phyloP scores from a whole-genome alignment of 2,888 invertebrate species.

The Ornithoptera alexandrae region DNA sequence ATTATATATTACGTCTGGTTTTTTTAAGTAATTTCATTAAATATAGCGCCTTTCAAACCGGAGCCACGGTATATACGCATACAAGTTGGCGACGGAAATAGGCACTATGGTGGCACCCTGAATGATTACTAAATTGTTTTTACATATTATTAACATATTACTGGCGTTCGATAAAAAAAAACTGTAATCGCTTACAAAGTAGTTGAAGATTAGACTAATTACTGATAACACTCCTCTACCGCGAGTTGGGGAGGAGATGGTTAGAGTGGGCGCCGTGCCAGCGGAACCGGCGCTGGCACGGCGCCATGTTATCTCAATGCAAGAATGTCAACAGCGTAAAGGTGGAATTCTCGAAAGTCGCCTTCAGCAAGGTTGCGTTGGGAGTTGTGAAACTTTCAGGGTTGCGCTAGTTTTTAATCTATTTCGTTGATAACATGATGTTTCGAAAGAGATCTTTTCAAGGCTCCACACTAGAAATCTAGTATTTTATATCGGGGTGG shows the following conservation, averaged over 20 bases:
- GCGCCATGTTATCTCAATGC: slow-evolving; percentile 19
- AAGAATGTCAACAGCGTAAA: slow-evolving; percentile 28
- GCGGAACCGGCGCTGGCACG: slow-evolving; percentile 12
- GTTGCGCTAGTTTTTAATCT: slow-evolving; percentile 6
- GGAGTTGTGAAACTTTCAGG: slow-evolving; percentile 1
- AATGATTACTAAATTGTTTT: too few species aligned
- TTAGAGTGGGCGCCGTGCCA: slow-evolving; percentile 11
- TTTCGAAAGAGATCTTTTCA: not conserved
- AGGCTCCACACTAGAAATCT: not conserved
- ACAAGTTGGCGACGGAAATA: too few species aligned
- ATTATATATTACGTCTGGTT: too few species aligned
- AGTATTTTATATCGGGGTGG: not conserved
- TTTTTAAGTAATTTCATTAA: too few species aligned
- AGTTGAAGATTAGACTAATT: not conserved
- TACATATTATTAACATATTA: too few species aligned
- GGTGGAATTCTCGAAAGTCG: slow-evolving; percentile 27
- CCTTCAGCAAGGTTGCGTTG: slow-evolving; percentile 14
- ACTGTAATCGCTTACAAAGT: too few species aligned
- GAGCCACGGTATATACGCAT: too few species aligned
- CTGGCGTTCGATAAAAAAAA: too few species aligned
- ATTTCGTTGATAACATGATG: not conserved
- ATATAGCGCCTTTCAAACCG: too few species aligned
- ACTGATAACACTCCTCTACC: slow-evolving; percentile 8
- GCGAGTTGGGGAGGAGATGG: not conserved
- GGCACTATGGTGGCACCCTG: too few species aligned